phyloP scores from a whole-genome alignment of 2,888 invertebrate genomes.

The Troides helena region DNA sequence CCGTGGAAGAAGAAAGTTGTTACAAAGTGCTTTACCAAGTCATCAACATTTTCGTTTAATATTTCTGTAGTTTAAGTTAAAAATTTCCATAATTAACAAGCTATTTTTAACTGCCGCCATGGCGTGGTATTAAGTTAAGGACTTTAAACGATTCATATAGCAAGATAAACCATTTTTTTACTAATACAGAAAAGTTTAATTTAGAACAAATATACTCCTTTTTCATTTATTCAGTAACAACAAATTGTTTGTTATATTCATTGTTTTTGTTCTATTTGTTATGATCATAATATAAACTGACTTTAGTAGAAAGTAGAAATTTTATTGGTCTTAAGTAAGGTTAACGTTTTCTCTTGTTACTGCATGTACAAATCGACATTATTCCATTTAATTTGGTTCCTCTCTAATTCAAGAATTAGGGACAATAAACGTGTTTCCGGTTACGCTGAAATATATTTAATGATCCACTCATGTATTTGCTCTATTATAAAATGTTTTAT shows the following conservation, averaged over 20 bases:
- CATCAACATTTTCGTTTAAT: background rate
- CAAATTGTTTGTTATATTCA: background rate
- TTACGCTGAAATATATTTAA: slow-evolving; percentile 8
- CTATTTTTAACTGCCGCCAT: no score
- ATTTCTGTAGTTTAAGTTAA: background rate
- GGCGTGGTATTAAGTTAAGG: no score
- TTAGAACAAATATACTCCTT: no score
- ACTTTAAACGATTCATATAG: no score
- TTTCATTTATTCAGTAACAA: no score
- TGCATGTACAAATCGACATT: no score
- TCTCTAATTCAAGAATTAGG: slow-evolving; percentile 20
- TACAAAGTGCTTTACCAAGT: background rate
- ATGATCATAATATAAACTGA: no score
- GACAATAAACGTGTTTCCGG: slow-evolving; percentile 17
- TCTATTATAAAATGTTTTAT: background rate
- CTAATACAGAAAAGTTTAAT: no score
- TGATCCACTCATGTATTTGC: slow-evolving; percentile 2
- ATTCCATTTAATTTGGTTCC: slow-evolving; percentile 11
- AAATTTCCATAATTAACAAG: no score
- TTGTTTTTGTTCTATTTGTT: background rate
- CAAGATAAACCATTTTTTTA: no score
- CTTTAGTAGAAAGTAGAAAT: background rate
- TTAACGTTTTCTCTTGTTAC: no score
- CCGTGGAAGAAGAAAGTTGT: slow-evolving; percentile 11
- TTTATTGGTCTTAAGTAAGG: background rate